phyloP scores from a whole-genome alignment of 2,797 vertebrate genomes.

The Spinus olivaceus region DNA sequence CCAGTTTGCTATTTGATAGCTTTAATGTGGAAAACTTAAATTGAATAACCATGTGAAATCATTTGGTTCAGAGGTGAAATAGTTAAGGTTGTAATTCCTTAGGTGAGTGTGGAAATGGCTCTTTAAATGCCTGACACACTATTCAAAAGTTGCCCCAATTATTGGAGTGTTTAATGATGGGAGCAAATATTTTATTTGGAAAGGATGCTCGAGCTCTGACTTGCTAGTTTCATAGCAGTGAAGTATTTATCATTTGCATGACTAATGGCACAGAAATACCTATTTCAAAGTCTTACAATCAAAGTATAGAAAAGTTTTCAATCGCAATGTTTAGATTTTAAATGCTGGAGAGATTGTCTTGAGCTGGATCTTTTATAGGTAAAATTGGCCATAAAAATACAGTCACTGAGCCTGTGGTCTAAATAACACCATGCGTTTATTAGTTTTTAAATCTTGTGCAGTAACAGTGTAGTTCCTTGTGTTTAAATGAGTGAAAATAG shows the following conservation, averaged over 20 bases:
- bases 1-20: constrained; percentile 73
- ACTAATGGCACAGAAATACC: constrained; percentile 76
- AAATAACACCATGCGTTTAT: constrained; percentile 53
- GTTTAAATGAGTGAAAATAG: constrained; percentile 70
- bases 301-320: constrained; percentile 63
- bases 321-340: constrained; percentile 63
- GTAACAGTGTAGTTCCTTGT: constrained; percentile 73
- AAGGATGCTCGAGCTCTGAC: constrained; percentile 75
- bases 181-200: constrained; percentile 73
- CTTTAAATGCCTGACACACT: constrained; percentile 68
- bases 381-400: constrained; percentile 71
- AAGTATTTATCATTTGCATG: constrained; percentile 81
- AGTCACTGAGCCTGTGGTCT: constrained; percentile 69
- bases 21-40: constrained; percentile 65
- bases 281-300: constrained; percentile 74
- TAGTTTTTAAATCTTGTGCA: constrained; percentile 73
- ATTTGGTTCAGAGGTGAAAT: constrained; percentile 72
- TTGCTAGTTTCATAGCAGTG: constrained; percentile 73
- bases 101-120: constrained; percentile 67
- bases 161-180: constrained; percentile 66
- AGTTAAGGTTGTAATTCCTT: constrained; percentile 56
- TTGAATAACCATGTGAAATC: constrained; percentile 67
- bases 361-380: constrained; percentile 64
- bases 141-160: constrained; percentile 70
- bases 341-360: constrained; percentile 61